Conservation (phyloP, 2,113 vertebrate genomes). For the Sialia sialis region DNA sequence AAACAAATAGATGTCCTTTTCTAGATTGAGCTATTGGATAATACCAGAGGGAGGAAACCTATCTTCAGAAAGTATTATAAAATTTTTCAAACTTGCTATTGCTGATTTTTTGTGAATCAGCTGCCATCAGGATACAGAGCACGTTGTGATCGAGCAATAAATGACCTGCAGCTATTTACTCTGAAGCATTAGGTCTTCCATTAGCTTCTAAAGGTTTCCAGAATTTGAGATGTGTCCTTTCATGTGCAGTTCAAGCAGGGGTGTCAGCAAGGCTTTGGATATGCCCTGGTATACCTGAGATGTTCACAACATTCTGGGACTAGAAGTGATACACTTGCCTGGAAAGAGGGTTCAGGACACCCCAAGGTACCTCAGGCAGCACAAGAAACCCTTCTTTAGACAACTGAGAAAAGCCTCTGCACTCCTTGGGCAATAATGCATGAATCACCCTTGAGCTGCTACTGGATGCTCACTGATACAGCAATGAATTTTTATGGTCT, state of each 20-base stretch:
- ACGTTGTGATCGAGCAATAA: not conserved
- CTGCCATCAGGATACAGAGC: fast-evolving
- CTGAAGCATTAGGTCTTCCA: not conserved
- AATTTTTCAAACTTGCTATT: not conserved
- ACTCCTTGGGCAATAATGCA: fast-evolving
- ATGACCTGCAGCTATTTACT: not conserved
- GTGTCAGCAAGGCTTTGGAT: not conserved
- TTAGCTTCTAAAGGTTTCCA: not conserved
- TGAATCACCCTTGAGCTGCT: not conserved
- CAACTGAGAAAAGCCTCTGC: not conserved
- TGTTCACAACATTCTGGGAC: not conserved
- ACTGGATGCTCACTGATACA: not conserved
- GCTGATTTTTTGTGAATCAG: not conserved
- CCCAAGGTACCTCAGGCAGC: not conserved
- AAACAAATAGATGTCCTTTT: not conserved
- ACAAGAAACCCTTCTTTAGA: not conserved
- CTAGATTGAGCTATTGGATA: not conserved
- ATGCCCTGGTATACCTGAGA: not conserved
- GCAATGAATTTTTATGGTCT: not conserved
- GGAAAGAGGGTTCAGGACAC: not conserved
- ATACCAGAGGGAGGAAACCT: not conserved
- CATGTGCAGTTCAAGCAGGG: not conserved
- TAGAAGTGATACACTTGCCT: fast-evolving
- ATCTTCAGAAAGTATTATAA: not conserved
- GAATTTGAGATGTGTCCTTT: not conserved